These are phyloP conservation scores for Ostrea denselamellosa DNA, from an alignment of 1,140 invertebrate genomes.

Conservation along the genomic window DNA sequence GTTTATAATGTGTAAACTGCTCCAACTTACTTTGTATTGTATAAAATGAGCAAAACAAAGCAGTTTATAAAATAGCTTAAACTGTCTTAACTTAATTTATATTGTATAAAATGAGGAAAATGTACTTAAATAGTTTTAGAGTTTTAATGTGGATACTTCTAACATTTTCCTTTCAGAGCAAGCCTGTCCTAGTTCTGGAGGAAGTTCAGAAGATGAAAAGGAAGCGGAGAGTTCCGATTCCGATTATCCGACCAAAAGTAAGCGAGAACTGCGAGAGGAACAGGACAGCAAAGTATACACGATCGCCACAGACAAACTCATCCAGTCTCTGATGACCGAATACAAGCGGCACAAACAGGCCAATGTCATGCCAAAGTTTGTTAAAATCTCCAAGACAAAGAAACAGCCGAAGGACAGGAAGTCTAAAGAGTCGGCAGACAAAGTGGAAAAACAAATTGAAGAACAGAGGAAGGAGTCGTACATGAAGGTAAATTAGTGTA, in stretches of 20 bases:
- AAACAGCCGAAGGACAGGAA: conserved; percentile 52
- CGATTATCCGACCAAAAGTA: conserved; percentile 61
- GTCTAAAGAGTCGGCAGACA: conserved; percentile 52
- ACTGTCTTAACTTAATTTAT: no score
- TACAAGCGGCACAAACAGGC: conserved; percentile 83
- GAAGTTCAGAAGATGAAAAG: conserved; percentile 19
- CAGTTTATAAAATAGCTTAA: no score
- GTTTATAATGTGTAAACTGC: no score
- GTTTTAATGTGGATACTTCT: neutral
- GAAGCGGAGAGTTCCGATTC: conserved; percentile 19
- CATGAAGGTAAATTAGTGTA: conserved; percentile 83
- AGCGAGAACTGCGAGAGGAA: conserved; percentile 70
- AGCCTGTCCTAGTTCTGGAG: conserved; percentile 20
- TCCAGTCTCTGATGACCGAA: conserved; percentile 82
- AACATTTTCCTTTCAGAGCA: conserved; percentile 10
- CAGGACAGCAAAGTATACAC: conserved; percentile 79
- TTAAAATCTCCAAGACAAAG: conserved; percentile 64
- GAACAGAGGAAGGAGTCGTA: conserved; percentile 87
- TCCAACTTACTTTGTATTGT: no score
- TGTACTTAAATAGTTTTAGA: no score
- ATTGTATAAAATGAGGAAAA: no score
- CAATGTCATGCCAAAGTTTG: conserved; percentile 80
- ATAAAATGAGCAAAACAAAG: no score
- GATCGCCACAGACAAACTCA: conserved; percentile 80
- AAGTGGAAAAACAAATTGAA: conserved; percentile 74